Evolutionary conservation across 2,797 vertebrate species (phyloP).

Genomic region (Rhinella marina): DNA sequence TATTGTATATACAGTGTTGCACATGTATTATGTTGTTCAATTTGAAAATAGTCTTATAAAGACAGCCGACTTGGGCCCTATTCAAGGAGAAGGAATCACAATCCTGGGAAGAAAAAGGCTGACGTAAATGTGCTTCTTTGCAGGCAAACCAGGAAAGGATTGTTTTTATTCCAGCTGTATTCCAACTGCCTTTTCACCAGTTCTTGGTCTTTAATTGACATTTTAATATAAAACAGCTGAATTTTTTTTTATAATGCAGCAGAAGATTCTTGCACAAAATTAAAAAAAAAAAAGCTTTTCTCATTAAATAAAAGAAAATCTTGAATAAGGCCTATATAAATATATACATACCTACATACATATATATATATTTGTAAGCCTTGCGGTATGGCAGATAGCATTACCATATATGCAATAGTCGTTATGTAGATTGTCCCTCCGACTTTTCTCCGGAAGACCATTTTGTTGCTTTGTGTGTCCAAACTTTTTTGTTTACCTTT

Average conservation of each 20-base stretch:
- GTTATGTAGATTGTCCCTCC: slow-evolving; percentile 83
- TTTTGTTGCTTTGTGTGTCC: slow-evolving; percentile 83
- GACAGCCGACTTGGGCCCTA: slow-evolving; percentile 82
- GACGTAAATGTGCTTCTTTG: slow-evolving; percentile 69
- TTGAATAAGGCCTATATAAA: slow-evolving; percentile 83
- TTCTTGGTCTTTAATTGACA: slow-evolving; percentile 75
- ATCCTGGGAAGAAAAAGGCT: slow-evolving; percentile 68
- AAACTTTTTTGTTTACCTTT: slow-evolving; percentile 72
- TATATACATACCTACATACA: slow-evolving; percentile 67
- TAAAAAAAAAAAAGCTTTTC: slow-evolving; percentile 69
- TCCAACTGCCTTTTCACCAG: slow-evolving; percentile 74
- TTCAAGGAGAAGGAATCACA: slow-evolving; percentile 74
- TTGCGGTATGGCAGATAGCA: slow-evolving; percentile 88
- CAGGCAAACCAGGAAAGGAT: slow-evolving; percentile 71
- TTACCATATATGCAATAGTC: slow-evolving; percentile 86
- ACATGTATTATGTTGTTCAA: slow-evolving; percentile 96
- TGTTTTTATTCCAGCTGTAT: slow-evolving; percentile 70
- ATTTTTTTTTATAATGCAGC: slow-evolving; percentile 75
- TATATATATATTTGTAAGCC: slow-evolving; percentile 83
- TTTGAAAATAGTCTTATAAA: slow-evolving; percentile 81
- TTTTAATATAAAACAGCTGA: slow-evolving; percentile 77
- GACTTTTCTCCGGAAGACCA: slow-evolving; percentile 79
- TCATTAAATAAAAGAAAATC: slow-evolving; percentile 73
- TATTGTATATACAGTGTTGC: slow-evolving; percentile 97
- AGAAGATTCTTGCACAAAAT: slow-evolving; percentile 74